Conservation (phyloP, 2,113 vertebrate genomes). For the Indicator indicator region DNA sequence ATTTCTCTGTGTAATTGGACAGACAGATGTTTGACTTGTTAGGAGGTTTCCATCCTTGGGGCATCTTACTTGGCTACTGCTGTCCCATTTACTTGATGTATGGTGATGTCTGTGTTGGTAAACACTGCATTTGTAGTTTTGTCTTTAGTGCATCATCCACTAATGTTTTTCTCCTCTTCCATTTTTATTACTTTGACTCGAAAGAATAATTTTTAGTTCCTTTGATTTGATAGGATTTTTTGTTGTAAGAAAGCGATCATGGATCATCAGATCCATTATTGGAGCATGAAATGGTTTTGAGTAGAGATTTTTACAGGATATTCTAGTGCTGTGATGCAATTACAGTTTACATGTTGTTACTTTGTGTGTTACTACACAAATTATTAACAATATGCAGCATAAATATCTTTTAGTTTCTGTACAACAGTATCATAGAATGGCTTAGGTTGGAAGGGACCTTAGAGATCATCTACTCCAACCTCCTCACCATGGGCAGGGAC, state of each 20-base stretch:
- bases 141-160: rapidly evolving
- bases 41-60: not conserved
- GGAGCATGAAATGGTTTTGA: not conserved
- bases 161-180: not conserved
- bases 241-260: not conserved
- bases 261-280: not conserved
- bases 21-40: not conserved
- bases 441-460: too few species aligned
- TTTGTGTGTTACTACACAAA: not conserved
- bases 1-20: not conserved
- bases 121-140: rapidly evolving
- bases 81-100: not conserved
- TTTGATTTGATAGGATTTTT: not conserved
- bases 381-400: not conserved
- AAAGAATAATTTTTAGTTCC: not conserved
- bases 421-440: too few species aligned
- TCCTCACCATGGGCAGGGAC: too few species aligned
- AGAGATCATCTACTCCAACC: too few species aligned
- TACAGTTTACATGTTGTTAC: not conserved
- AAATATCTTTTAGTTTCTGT: not conserved
- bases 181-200: not conserved
- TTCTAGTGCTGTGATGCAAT: not conserved
- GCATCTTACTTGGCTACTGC: not conserved
- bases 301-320: not conserved
- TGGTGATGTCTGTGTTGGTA: not conserved